A percentile compares a stretch with the other conserved stretches of the same genome.
These are phyloP conservation scores for Elephantulus edwardii DNA, from an alignment of 2,113 vertebrate species.

Conservation along the genomic window DNA sequence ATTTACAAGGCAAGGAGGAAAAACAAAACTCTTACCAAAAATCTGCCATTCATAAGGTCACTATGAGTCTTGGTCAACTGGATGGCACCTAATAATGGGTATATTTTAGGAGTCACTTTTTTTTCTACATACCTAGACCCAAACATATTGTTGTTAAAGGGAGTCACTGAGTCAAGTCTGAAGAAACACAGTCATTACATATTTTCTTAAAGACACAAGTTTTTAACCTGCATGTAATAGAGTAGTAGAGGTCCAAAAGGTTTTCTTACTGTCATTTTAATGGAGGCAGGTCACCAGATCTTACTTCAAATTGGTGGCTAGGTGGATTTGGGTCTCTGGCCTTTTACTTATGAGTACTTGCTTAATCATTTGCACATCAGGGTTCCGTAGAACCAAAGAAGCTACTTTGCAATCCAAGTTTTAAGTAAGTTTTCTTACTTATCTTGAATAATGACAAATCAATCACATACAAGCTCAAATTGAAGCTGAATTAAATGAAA, in stretches of 20 bases:
- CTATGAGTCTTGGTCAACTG: too few relatives aligned
- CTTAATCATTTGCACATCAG: neutral
- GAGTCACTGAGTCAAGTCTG: neutral
- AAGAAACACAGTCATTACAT: neutral
- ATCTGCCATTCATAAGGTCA: too few relatives aligned
- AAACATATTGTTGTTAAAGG: neutral
- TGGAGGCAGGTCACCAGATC: neutral
- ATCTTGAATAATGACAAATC: neutral
- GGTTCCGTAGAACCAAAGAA: neutral
- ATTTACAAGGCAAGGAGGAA: constrained; percentile 19
- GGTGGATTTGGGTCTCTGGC: neutral
- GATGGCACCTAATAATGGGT: neutral
- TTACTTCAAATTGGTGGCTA: neutral
- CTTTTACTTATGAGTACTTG: neutral
- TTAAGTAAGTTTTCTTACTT: neutral
- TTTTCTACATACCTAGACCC: neutral
- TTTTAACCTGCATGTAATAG: neutral
- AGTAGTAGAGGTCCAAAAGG: neutral
- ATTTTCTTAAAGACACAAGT: neutral
- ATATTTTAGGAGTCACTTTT: neutral
- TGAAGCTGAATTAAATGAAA: neutral
- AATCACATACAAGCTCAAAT: neutral
- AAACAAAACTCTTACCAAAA: neutral
- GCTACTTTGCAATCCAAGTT: neutral
- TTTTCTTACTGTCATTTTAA: neutral